Evolutionary conservation across 2,797 vertebrate species (phyloP), one percentile per base, ranked within the genome.

Genomic region (Scolopax rusticola): DNA sequence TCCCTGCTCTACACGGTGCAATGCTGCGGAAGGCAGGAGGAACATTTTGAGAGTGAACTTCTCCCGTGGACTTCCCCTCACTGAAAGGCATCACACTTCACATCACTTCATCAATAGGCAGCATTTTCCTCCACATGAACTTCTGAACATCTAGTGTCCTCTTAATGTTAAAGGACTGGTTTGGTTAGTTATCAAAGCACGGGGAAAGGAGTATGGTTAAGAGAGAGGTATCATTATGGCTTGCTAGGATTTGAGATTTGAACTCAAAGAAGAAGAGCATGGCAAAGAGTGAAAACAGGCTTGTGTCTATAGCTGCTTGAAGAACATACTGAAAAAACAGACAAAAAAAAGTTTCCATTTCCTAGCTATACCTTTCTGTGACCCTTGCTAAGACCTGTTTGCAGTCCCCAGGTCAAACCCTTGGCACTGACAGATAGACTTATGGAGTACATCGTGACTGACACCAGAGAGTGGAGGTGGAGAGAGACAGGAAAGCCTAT

Each of bases 1-100:
- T 65, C 47, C 32, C 24, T 51, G 33, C 11, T 1, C 1, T 33
- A 32, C 14, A 4, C 0, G 0, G 10, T 14, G 33, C 53, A 57
- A 2, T 36, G n/a, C 11, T 2, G 2, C 41, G 25, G 69, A 38
- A 60, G 16, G 38, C 3, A 10, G 3, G 9, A 65, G n/a, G 11
- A 16, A 30, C 1, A 1, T 53, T 83, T 61, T 11, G 6, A 41
- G 32, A 20, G 19, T 33, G 23, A 36, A 11, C 5, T 84, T 76
- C 33, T 61, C 45, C 28, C 25, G 9, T 8, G 38, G 60, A 19
- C 27, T 92, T 83, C 25, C 9, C 21, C 47, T 76, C 17, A 28
- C 48, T 57, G 32, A 68, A 85, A 88, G 21, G 27, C 51, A 74
- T 64, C 8, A 9, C 45, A 20, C 27, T 47, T 61, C 33, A n/a